Base-by-base conservation (phyloP, 2,797 vertebrate species). In the Moxostoma hubbsi region DNA sequence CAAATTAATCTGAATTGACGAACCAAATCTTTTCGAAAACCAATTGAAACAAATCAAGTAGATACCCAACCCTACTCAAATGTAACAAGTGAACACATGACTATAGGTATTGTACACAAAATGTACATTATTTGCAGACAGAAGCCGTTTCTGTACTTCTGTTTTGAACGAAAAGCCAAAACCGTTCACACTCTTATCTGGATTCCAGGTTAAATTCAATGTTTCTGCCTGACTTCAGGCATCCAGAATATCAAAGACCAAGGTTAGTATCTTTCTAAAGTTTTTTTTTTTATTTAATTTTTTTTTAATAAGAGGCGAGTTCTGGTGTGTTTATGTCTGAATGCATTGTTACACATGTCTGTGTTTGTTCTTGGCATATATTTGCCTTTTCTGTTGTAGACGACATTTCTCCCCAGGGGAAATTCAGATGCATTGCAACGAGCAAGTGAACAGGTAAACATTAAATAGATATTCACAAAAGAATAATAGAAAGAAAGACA, bases 151-250 rank as follows among this genome's bases (percentile, higher is more conserved):
- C 16, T 67, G 9, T 71, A 49, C 4, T 36, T 36, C 36, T 36
- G 36, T 4, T 36, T 4, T 2, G 2, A 24, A 24, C 2, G 24
- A 24, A 24, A 24, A 36, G 36, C 36, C 36, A 36, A 24, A 24
- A 24, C 24, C 24, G 24, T 24, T 24, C 24, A 24, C 24, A 1
- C 24, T 36, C 36, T 36, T 76, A 73, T 85, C 18, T 71, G 5
- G 58, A 59, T 53, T 16, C 71, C 75, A 93, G 91, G 80, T 9
- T 79, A 11, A 49, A 16, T 55, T 84, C 85, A 63, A 87, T 74
- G 45, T 61, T 61, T 6, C 68, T 80, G 47, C 75, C 82, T 43
- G 76, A 75, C 67, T 76, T 51, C 15, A 85, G 83, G 5, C 57
- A 77, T 18, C 10, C 61, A 4, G 57, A 54, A 36, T 75, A 92